Percentiles rank a stretch among this genome's conserved stretches.
These are phyloP conservation scores for Exephanes ischioxanthus DNA, from an alignment of 2,888 invertebrate species.

Conservation along the genomic window DNA sequence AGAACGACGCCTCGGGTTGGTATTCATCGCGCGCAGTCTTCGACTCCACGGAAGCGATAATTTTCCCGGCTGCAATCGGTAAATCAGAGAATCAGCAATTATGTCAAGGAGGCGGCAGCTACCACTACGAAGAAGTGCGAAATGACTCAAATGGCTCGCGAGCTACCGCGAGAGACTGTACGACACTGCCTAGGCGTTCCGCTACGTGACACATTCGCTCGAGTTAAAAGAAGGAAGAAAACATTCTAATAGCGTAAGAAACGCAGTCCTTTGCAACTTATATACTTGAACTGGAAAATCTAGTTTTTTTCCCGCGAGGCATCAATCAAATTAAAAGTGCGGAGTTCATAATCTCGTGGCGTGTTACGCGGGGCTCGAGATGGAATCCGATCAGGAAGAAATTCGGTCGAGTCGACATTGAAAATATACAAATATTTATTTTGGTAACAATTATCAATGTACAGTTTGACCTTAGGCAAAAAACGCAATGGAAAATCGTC, in stretches of 20 bases:
- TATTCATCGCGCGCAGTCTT: constrained; percentile 17
- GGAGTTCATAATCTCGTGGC: constrained; percentile 43
- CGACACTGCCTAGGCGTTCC: constrained; percentile 50
- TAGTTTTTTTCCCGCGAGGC: constrained; percentile 62
- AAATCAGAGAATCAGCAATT: constrained; percentile 68
- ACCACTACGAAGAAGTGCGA: constrained; percentile 52
- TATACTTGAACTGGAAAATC: constrained; percentile 62
- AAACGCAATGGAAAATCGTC: no score
- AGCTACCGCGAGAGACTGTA: constrained; percentile 15
- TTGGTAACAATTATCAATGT: not conserved
- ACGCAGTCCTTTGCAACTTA: constrained; percentile 42
- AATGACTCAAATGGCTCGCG: constrained; percentile 47
- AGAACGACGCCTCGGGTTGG: not conserved
- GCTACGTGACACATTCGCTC: constrained; percentile 62
- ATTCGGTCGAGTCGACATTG: not conserved
- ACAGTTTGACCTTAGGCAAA: no score
- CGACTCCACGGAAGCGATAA: constrained; percentile 11
- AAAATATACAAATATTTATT: not conserved
- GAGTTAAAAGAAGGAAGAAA: constrained; percentile 54
- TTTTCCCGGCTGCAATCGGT: constrained; percentile 37
- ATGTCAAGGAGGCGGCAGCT: constrained; percentile 59
- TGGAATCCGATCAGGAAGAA: constrained; percentile 4
- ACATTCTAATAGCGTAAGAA: constrained; percentile 55
- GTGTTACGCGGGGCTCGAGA: constrained; percentile 22
- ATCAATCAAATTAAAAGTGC: constrained; percentile 69